These are phyloP conservation scores for Drosophila arawakana DNA, from an alignment of 1,140 invertebrate genomes.

Conservation along the genomic window DNA sequence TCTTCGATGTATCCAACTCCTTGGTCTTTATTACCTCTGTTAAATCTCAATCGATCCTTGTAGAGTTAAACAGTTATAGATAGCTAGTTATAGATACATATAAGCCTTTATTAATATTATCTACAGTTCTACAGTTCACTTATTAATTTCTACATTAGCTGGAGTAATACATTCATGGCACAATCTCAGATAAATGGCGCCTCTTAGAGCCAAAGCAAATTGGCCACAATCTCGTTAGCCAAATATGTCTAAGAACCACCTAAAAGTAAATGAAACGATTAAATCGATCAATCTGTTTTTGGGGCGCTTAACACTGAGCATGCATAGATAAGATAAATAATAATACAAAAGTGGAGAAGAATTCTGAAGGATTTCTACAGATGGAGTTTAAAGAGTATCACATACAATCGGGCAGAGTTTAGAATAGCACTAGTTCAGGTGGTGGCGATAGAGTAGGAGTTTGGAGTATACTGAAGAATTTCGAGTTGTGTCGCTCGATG, in stretches of 20 bases:
- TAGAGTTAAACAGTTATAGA: no score
- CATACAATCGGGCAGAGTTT: conserved; percentile 31
- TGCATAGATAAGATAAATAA: conserved; percentile 13
- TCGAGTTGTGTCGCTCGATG: conserved; percentile 80
- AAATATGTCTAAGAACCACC: conserved; percentile 84
- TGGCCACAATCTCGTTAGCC: conserved; percentile 62
- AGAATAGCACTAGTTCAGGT: conserved; percentile 30
- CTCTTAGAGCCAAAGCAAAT: conserved; percentile 23
- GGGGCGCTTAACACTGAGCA: conserved; percentile 30
- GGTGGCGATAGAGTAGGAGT: conserved; percentile 32
- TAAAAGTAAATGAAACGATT: conserved; percentile 72
- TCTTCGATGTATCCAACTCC: no score
- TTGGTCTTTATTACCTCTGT: no score
- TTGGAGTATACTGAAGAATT: conserved; percentile 65
- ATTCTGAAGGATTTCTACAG: conserved; percentile 5
- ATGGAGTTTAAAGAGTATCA: conserved; percentile 11
- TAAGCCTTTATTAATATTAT: conserved; percentile 61
- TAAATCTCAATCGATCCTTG: no score
- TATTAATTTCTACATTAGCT: conserved; percentile 55
- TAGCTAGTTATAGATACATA: no score
- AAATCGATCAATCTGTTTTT: conserved; percentile 45
- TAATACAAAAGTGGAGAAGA: conserved; percentile 12
- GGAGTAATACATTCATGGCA: conserved; percentile 80
- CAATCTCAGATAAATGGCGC: conserved; percentile 51
- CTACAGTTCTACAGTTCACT: conserved; percentile 51